Percentiles rank a stretch among this genome's conserved stretches.
Conservation (phyloP, 2,797 vertebrate species). For the Gymnodraco acuticeps region DNA sequence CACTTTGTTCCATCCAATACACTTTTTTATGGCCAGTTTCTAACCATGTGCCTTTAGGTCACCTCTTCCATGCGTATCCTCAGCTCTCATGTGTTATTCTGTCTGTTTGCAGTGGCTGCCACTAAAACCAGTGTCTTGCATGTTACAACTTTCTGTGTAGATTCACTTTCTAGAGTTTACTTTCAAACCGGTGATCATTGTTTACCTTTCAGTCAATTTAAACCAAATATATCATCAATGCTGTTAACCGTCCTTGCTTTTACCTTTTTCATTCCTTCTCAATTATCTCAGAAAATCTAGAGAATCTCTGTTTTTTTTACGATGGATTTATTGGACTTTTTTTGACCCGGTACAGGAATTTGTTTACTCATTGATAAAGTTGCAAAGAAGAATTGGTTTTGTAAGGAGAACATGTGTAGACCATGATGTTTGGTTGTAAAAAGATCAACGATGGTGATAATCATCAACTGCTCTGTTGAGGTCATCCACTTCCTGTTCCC, state of each 20-base stretch:
- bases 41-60: slow-evolving; percentile 50
- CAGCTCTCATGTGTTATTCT: neutral
- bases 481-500: slow-evolving; percentile 32
- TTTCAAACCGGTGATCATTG: neutral
- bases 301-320: slow-evolving; percentile 17
- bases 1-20: neutral
- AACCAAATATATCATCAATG: slow-evolving; percentile 28
- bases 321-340: neutral
- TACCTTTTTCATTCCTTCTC: slow-evolving; percentile 15
- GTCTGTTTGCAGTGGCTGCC: slow-evolving; percentile 7
- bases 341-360: slow-evolving; percentile 1
- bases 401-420: slow-evolving; percentile 10
- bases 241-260: slow-evolving; percentile 6
- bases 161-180: slow-evolving; percentile 7
- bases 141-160: slow-evolving; percentile 16
- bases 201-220: slow-evolving; percentile 20
- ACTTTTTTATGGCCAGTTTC: slow-evolving; percentile 9
- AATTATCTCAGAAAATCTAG: neutral
- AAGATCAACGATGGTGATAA: slow-evolving; percentile 22
- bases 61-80: slow-evolving; percentile 6
- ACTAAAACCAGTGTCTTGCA: slow-evolving; percentile 28
- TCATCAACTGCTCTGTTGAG: slow-evolving; percentile 33
- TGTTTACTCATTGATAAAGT: slow-evolving; percentile 31
- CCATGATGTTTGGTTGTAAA: slow-evolving; percentile 13
- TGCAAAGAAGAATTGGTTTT: slow-evolving; percentile 37